phyloP scores from a whole-genome alignment of 2,888 invertebrate species.

The Xylophagus ater region DNA sequence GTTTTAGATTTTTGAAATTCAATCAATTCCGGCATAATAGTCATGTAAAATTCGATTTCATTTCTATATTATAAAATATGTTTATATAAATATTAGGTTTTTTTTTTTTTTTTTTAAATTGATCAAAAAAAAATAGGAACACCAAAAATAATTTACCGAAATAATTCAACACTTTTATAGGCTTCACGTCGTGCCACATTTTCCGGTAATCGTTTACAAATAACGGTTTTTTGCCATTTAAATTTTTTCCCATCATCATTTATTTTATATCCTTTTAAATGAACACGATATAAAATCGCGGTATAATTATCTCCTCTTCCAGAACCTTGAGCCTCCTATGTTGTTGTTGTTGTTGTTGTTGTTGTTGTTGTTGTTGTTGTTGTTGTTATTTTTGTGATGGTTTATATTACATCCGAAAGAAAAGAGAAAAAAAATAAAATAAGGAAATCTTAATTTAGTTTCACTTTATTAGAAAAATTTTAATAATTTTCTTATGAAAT shows the following conservation, averaged over 20 bases:
- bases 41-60: conserved; percentile 60
- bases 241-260: conserved; percentile 32
- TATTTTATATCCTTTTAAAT: conserved; percentile 43
- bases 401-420: no score
- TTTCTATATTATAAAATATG: conserved; percentile 38
- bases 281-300: conserved; percentile 57
- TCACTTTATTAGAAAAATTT: no score
- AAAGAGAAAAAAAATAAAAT: no score
- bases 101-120: background rate
- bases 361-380: no score
- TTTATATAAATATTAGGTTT: background rate
- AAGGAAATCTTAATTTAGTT: no score
- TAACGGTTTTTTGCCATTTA: conserved; percentile 54
- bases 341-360: no score
- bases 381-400: no score
- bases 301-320: conserved; percentile 66
- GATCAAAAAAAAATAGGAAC: background rate
- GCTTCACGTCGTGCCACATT: conserved; percentile 52
- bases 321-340: conserved; percentile 58
- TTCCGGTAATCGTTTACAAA: conserved; percentile 60
- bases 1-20: conserved; percentile 44
- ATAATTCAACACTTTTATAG: conserved; percentile 58
- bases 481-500: no score
- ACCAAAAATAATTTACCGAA: conserved; percentile 37
- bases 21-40: conserved; percentile 54